phyloP scores from a whole-genome alignment of 2,888 invertebrate genomes.

The Theretra japonica region DNA sequence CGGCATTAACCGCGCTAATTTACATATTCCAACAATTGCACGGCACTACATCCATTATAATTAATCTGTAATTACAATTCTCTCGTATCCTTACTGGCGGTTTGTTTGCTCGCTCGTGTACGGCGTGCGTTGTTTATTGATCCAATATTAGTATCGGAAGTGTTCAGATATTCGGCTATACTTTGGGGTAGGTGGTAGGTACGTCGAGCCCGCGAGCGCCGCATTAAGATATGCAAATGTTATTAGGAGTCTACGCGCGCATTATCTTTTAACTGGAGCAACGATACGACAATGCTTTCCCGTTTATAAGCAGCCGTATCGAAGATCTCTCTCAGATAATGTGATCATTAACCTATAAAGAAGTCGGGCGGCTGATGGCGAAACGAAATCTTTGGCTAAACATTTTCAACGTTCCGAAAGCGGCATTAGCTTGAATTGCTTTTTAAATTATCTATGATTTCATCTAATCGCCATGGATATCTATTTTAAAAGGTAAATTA shows the following conservation, averaged over 20 bases:
- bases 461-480: neutral
- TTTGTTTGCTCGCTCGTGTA: conserved; percentile 58
- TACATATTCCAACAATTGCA: conserved; percentile 59
- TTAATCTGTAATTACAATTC: conserved; percentile 71
- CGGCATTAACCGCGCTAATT: conserved; percentile 46
- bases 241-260: conserved; percentile 64
- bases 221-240: conserved; percentile 79
- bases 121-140: conserved; percentile 60
- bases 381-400: conserved; percentile 5
- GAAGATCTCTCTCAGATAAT: conserved; percentile 57
- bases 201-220: conserved; percentile 30
- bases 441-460: conserved; percentile 22
- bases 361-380: conserved; percentile 4
- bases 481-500: too few species aligned
- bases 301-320: conserved; percentile 57
- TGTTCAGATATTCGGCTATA: conserved; percentile 17
- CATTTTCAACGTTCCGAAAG: conserved; percentile 21
- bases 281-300: conserved; percentile 59
- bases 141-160: conserved; percentile 62
- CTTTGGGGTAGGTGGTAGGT: neutral
- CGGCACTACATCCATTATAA: conserved; percentile 63
- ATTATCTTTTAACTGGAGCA: conserved; percentile 66
- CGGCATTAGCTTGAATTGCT: conserved; percentile 8
- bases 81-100: conserved; percentile 51
- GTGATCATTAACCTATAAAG: conserved; percentile 30